Percentiles rank a stretch among this genome's conserved stretches.
Conservation (phyloP, 2,888 invertebrate species). For the Lordiphosa fenestrarum region DNA sequence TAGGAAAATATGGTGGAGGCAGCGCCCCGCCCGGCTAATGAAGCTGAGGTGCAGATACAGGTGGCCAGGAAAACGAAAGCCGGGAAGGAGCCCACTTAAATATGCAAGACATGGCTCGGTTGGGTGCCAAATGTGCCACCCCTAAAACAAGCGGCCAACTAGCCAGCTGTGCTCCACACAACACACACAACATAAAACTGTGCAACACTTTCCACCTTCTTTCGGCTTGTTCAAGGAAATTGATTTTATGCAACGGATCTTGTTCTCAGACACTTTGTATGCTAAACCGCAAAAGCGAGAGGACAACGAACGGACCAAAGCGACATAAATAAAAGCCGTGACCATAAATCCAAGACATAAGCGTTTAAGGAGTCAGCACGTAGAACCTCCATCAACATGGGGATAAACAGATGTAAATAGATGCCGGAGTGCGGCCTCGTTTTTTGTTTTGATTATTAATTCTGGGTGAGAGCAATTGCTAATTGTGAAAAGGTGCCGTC, state of each 20-base stretch:
- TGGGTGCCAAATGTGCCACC: constrained; percentile 63
- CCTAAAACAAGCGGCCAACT: constrained; percentile 11
- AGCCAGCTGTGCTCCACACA: constrained; percentile 23
- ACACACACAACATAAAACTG: constrained; percentile 35
- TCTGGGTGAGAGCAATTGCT: constrained; percentile 36
- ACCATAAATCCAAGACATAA: constrained; percentile 68
- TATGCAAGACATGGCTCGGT: constrained; percentile 63
- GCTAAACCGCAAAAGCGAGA: constrained; percentile 42
- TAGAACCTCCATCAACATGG: constrained; percentile 10
- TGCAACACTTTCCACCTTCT: constrained; percentile 68
- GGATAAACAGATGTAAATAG: constrained; percentile 51
- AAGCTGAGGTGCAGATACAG: constrained; percentile 25
- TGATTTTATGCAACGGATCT: constrained; percentile 64
- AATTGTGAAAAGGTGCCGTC: constrained; percentile 18
- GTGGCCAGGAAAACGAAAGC: constrained; percentile 47
- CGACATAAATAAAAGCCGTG: constrained; percentile 72
- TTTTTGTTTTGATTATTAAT: too few species aligned
- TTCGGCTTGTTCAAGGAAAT: constrained; percentile 45
- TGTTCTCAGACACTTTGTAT: constrained; percentile 31
- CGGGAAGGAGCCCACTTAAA: constrained; percentile 58
- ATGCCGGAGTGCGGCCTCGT: constrained; percentile 34
- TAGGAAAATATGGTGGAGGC: constrained; percentile 35
- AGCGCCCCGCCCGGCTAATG: constrained; percentile 13
- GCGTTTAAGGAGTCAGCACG: constrained; percentile 61
- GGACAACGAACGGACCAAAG: constrained; percentile 45